phyloP scores from a whole-genome alignment of 2,797 vertebrate genomes.

The Megalops cyprinoides region DNA sequence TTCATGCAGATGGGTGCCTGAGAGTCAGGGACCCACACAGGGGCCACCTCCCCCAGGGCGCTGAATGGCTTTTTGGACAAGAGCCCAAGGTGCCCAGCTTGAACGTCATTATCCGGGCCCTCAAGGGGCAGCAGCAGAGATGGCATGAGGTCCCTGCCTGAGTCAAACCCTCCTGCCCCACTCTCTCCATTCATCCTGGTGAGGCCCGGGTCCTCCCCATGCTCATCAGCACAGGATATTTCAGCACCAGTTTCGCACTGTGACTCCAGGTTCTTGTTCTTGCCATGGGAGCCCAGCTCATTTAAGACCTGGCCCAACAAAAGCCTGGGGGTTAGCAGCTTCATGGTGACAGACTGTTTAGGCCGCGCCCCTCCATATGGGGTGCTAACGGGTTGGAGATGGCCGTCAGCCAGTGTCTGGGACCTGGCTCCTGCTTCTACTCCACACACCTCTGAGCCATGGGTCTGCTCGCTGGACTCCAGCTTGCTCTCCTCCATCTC shows the following conservation, averaged over 20 bases:
- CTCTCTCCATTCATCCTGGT: slow-evolving; percentile 59
- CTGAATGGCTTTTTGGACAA: slow-evolving; percentile 80
- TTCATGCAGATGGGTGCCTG: slow-evolving; percentile 98
- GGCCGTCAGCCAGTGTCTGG: slow-evolving; percentile 79
- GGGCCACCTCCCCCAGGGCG: slow-evolving; percentile 91
- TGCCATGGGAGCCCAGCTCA: slow-evolving; percentile 76
- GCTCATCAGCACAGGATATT: background rate
- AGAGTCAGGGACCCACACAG: slow-evolving; percentile 97
- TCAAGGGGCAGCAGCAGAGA: slow-evolving; percentile 62
- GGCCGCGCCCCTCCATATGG: slow-evolving; percentile 93
- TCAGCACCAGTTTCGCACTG: slow-evolving; percentile 52
- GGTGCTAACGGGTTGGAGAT: slow-evolving; percentile 84
- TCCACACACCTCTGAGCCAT: slow-evolving; percentile 71
- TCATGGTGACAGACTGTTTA: slow-evolving; percentile 92
- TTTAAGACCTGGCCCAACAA: slow-evolving; percentile 86
- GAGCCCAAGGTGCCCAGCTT: slow-evolving; percentile 86
- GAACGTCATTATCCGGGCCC: slow-evolving; percentile 94
- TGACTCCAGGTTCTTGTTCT: slow-evolving; percentile 89
- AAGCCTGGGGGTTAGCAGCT: slow-evolving; percentile 91
- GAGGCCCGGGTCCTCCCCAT: slow-evolving; percentile 42
- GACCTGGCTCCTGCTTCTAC: slow-evolving; percentile 20
- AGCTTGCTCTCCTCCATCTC: slow-evolving; percentile 98
- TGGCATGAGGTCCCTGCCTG: slow-evolving; percentile 30
- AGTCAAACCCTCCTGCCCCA: slow-evolving; percentile 29
- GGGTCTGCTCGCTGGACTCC: slow-evolving; percentile 80